Conservation (phyloP, 2,113 vertebrate species). For the Felis catus region F.catus_Fca126_mat1.0 CM031412.1:47569501-47570000, state of each 20-base stretch:
- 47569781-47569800: background rate
- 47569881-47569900: background rate
- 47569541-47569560: background rate
- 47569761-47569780: background rate
- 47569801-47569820: background rate
- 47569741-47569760: background rate
- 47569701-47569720: background rate
- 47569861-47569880: background rate
- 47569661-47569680: background rate
- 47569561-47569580: background rate
- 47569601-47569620: background rate
- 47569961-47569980: background rate
- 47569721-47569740: background rate
- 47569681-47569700: background rate
- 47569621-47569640: background rate
- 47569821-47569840: background rate
- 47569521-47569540: background rate
- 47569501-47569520: background rate
- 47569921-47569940: background rate
- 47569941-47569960: background rate
- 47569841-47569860: background rate
- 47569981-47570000: background rate
- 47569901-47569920: background rate
- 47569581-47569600: background rate
- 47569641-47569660: background rate